Base-by-base conservation (phyloP, 2,113 vertebrate genomes). In the Mus pahari region DNA sequence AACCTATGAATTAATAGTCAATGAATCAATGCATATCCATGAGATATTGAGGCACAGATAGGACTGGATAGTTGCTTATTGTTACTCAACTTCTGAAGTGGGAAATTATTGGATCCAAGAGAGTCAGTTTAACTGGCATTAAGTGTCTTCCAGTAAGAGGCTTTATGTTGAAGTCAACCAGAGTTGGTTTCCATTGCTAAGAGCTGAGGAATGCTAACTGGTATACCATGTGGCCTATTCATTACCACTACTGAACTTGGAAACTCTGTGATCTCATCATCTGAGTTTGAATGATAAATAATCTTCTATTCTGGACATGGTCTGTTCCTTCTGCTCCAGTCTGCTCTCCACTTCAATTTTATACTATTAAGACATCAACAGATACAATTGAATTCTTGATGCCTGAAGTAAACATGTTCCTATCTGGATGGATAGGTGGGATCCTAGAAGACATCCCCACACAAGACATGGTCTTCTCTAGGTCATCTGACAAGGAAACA, bases 141-240 rank as follows among this genome's bases (percentile, higher is more conserved):
- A 93, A 50, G 16, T 74, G 28, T 75, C 39, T 53, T n/a, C 5
- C 58, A 68, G 42, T 81, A 89, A 81, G 17, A 86, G 78, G 39
- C 73, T n/a, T 91, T 89, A 36, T 39, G 33, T 79, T 90, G 53
- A 86, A 45, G 33, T 39, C 89, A 81, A 9, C 17, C 73, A 89
- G 64, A 50, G 48, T 42, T 95, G 33, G 45, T 92, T 86, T 89
- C 89, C 55, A 2, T 66, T 75, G 45, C 53, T 91, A 95, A 87
- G 13, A 89, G 31, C 45, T 64, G 77, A 48, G 53, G 31, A 92
- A 71, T 73, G 42, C 45, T 73, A 75, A 77, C 3, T 33, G 70
- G 62, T 70, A 81, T 12, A 90, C 42, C 70, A 58, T 50, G n/a
- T 77, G 62, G 36, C 31, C 33, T 12, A 39, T 42, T 89, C n/a